A percentile compares a stretch with the other conserved stretches of the same genome.
These are phyloP conservation scores for Archocentrus centrarchus DNA, from an alignment of 2,113 vertebrate genomes.

Conservation along the genomic window DNA sequence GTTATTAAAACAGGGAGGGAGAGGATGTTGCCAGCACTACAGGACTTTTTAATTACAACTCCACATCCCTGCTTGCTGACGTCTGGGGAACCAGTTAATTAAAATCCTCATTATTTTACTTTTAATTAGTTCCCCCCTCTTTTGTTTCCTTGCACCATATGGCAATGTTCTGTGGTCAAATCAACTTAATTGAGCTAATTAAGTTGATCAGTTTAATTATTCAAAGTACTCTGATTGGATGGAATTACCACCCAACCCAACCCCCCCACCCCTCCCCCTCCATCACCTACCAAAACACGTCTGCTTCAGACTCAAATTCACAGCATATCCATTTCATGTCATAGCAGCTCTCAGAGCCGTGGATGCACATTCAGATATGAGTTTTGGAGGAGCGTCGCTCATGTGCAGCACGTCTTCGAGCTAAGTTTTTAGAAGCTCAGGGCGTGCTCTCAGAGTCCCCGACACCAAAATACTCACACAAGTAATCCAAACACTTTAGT, in stretches of 20 bases:
- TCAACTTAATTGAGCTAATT: slow-evolving; percentile 83
- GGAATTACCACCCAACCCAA: slow-evolving; percentile 44
- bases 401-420: background rate
- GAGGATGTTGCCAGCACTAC: slow-evolving; percentile 82
- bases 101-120: slow-evolving; percentile 83
- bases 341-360: background rate
- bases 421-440: background rate
- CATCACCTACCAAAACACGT: slow-evolving; percentile 14
- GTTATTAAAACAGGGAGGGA: slow-evolving; percentile 78
- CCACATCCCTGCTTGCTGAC: slow-evolving; percentile 76
- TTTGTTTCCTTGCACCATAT: slow-evolving; percentile 82
- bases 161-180: slow-evolving; percentile 81
- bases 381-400: too few relatives aligned
- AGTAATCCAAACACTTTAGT: background rate
- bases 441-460: background rate
- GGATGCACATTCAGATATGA: background rate
- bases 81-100: slow-evolving; percentile 83
- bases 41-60: slow-evolving; percentile 85
- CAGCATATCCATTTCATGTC: background rate
- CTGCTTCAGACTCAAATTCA: slow-evolving; percentile 2
- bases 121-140: slow-evolving; percentile 81
- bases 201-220: slow-evolving; percentile 83
- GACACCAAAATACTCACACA: background rate
- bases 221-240: slow-evolving; percentile 80
- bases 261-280: slow-evolving; percentile 20